These are phyloP conservation scores for Drosophila nannoptera DNA, from an alignment of 1,140 invertebrate species.

Conservation along the genomic window DNA sequence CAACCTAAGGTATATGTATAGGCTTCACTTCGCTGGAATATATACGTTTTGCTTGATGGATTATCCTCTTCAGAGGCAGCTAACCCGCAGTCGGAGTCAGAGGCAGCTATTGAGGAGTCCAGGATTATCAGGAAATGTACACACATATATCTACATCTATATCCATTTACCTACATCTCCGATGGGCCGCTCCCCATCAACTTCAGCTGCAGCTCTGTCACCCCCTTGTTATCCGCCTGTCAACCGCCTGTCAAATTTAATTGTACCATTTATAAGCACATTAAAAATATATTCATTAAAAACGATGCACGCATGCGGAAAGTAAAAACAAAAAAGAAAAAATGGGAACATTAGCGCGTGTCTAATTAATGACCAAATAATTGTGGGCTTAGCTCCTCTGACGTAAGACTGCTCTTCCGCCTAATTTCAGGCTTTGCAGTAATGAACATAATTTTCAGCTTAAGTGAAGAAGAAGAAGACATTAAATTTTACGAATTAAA, in stretches of 20 bases:
- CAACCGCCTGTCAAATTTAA: not conserved
- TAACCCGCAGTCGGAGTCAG: no score
- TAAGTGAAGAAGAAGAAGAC: not conserved
- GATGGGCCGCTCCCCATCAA: no score
- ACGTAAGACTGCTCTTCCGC: not conserved
- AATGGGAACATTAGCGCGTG: not conserved
- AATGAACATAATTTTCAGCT: no score
- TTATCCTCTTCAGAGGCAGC: no score
- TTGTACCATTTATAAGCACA: conserved; percentile 13
- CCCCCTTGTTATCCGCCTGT: not conserved
- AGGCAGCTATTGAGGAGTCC: no score
- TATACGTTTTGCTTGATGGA: no score
- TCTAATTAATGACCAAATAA: conserved; percentile 25
- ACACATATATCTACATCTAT: no score
- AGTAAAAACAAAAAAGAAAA: not conserved
- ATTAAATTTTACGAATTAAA: not conserved
- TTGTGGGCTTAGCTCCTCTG: conserved; percentile 4
- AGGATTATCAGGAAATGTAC: no score
- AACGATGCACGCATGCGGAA: conserved; percentile 12
- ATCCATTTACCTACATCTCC: no score
- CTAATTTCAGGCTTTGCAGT: not conserved
- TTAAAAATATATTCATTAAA: conserved; percentile 20
- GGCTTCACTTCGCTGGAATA: no score
- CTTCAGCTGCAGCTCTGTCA: no score
- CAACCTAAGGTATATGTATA: no score